A percentile compares a stretch with the other conserved stretches of the same genome.
These are phyloP conservation scores for Riparia riparia DNA, from an alignment of 2,113 vertebrate species.

Conservation along the genomic window DNA sequence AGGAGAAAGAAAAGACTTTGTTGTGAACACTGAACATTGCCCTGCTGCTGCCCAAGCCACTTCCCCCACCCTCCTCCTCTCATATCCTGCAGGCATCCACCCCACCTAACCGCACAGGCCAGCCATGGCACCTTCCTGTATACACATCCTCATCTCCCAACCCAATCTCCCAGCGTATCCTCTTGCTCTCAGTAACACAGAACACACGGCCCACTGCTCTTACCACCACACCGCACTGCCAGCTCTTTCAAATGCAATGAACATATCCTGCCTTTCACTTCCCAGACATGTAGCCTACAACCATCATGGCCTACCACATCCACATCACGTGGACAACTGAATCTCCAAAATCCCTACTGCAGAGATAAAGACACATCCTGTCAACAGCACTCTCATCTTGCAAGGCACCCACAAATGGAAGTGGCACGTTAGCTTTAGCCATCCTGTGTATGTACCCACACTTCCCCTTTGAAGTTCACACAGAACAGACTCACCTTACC, in stretches of 20 bases:
- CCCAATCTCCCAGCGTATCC: background rate
- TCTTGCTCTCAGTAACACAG: background rate
- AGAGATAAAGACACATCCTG: background rate
- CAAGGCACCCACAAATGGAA: slow-evolving; percentile 11
- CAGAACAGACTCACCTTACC: background rate
- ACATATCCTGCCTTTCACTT: background rate
- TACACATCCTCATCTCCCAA: background rate
- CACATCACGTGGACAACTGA: background rate
- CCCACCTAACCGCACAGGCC: background rate
- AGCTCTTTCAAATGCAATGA: background rate
- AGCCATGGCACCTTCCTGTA: background rate
- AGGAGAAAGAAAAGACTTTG: slow-evolving; percentile 29
- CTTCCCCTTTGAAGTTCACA: background rate
- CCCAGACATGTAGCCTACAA: background rate
- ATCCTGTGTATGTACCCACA: background rate
- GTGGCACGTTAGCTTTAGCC: background rate
- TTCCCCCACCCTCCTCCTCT: background rate
- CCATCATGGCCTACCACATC: slow-evolving; percentile 26
- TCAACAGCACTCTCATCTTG: background rate
- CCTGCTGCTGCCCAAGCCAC: background rate
- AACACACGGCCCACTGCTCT: background rate
- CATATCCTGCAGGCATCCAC: background rate
- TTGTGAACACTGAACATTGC: background rate
- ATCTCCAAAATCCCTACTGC: background rate
- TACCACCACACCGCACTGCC: background rate